A percentile compares a stretch with the other conserved stretches of the same genome.
Conservation (phyloP, 1,140 invertebrate genomes). For the Notospermus geniculatus region DNA sequence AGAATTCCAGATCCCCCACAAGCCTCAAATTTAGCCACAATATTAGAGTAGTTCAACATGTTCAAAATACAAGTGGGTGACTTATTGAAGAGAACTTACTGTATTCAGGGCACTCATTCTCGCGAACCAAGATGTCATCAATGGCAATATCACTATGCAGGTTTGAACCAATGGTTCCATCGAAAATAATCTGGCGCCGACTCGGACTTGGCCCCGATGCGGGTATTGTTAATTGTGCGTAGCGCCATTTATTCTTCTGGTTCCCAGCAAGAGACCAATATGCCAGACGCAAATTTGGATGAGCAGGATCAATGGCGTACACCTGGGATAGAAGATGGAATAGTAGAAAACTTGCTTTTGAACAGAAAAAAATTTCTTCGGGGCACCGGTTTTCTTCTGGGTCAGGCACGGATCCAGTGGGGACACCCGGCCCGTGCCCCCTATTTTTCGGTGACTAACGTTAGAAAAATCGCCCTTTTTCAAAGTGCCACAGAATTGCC, state of each 20-base stretch:
- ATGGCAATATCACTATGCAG: neutral
- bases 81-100: neutral
- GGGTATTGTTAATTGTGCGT: slow-evolving; percentile 1
- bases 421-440: too few species aligned
- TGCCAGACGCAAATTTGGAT: neutral
- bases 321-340: neutral
- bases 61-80: too few species aligned
- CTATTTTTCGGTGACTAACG: too few species aligned
- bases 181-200: slow-evolving; percentile 6
- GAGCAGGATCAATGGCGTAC: neutral
- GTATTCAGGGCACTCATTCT: neutral
- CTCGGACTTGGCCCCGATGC: neutral
- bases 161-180: neutral
- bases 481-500: too few species aligned
- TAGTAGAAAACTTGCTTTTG: neutral
- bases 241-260: neutral
- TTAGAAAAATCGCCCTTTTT: too few species aligned
- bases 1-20: too few species aligned
- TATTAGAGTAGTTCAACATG: too few species aligned
- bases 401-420: too few species aligned
- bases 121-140: neutral
- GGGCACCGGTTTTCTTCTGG: too few species aligned
- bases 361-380: too few species aligned
- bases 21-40: too few species aligned
- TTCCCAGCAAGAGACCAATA: neutral